Evolutionary conservation across 2,113 vertebrate genomes (phyloP).

Genomic region (Siphamia tubifer): DNA sequence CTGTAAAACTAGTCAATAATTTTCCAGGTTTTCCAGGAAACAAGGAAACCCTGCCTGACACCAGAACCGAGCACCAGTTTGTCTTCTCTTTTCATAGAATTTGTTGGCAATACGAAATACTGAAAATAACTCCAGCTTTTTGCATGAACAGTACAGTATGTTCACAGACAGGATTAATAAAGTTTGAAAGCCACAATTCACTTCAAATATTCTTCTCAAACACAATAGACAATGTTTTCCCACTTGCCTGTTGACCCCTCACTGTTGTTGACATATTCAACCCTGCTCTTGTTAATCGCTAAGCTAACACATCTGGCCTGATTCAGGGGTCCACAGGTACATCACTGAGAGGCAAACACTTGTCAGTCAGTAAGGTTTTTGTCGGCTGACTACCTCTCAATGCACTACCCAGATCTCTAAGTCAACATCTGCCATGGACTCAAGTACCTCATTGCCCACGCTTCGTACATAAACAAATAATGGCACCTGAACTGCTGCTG

Average conservation of each 20-base stretch:
- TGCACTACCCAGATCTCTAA: constrained; percentile 11
- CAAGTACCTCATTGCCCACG: constrained; percentile 3
- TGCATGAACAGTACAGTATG: background rate
- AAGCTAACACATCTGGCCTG: constrained; percentile 46
- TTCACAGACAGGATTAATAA: background rate
- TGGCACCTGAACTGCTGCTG: background rate
- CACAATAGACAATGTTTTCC: background rate
- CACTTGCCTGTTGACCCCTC: constrained; percentile 1
- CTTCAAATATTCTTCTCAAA: background rate
- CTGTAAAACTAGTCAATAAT: no score
- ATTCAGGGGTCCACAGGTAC: background rate
- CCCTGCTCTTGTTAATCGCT: constrained; percentile 11
- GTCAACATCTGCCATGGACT: constrained; percentile 49
- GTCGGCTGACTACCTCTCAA: constrained; percentile 27
- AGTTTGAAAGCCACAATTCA: background rate
- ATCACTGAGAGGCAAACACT: constrained; percentile 22
- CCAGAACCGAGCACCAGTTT: no score
- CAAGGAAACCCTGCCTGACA: no score
- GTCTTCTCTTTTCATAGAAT: background rate
- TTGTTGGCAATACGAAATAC: background rate
- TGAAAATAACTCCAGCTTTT: background rate
- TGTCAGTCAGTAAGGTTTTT: constrained; percentile 32
- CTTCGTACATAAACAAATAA: constrained; percentile 49
- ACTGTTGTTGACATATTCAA: constrained; percentile 5
- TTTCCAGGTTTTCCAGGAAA: no score